These are phyloP conservation scores for Chlorospingus semifuscus DNA, from an alignment of 2,797 vertebrate species.

Conservation along the genomic window DNA sequence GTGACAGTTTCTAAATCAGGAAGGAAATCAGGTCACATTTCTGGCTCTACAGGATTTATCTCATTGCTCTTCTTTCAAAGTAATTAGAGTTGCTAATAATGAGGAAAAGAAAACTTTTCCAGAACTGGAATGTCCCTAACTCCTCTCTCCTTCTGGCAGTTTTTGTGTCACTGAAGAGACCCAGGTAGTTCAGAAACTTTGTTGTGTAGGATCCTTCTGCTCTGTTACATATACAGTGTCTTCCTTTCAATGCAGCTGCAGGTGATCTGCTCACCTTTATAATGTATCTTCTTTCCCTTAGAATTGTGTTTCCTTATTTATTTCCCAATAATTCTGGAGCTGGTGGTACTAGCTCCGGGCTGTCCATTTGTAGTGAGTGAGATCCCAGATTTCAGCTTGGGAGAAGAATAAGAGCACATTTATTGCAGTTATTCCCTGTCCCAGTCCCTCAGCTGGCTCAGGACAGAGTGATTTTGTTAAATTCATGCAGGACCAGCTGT, in stretches of 20 bases:
- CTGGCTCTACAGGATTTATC: conserved; percentile 64
- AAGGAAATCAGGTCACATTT: conserved; percentile 71
- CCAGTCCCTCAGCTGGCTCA: neutral
- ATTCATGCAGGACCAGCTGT: neutral
- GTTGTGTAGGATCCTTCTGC: neutral
- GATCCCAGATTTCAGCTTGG: neutral
- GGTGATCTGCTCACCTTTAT: neutral
- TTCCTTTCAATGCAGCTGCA: neutral
- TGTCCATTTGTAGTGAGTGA: neutral
- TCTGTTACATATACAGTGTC: accelerated
- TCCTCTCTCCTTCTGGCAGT: conserved; percentile 25
- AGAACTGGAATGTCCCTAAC: conserved; percentile 52
- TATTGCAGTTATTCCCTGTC: neutral
- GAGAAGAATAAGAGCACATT: neutral
- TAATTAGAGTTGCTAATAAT: conserved; percentile 71
- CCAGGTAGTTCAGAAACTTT: conserved; percentile 21
- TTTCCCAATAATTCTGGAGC: neutral
- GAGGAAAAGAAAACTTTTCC: conserved; percentile 58
- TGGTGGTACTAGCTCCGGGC: accelerated
- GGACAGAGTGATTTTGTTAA: neutral
- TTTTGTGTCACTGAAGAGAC: conserved; percentile 57
- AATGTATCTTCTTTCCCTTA: neutral
- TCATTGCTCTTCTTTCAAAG: conserved; percentile 69
- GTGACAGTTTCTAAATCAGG: conserved; percentile 71
- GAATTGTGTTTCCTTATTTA: neutral